phyloP scores from a whole-genome alignment of 1,140 invertebrate species.

The Scaptomyza montana region DNA sequence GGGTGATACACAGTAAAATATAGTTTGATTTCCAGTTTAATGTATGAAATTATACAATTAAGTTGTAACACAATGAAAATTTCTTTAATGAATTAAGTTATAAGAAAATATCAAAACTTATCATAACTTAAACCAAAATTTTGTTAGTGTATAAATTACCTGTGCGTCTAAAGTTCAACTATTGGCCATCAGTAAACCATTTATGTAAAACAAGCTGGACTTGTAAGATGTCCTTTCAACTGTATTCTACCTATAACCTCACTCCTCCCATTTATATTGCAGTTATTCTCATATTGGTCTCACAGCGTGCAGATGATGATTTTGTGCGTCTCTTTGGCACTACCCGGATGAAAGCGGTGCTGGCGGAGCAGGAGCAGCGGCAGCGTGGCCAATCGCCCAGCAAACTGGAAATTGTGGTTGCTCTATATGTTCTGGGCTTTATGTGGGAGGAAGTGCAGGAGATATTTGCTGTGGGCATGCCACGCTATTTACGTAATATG shows the following conservation, averaged over 20 bases:
- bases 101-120: neutral
- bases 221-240: neutral
- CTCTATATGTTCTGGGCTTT: slow-evolving; percentile 93
- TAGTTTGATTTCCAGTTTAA: neutral
- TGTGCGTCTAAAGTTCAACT: neutral
- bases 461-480: slow-evolving; percentile 92
- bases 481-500: slow-evolving; percentile 93
- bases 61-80: too few species aligned
- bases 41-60: too few species aligned
- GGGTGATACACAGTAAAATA: neutral
- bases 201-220: slow-evolving; percentile 9
- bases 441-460: slow-evolving; percentile 96
- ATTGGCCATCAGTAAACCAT: slow-evolving; percentile 27
- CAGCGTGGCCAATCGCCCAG: slow-evolving; percentile 92
- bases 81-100: neutral
- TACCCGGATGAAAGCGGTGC: slow-evolving; percentile 86
- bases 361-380: slow-evolving; percentile 86
- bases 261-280: slow-evolving; percentile 64
- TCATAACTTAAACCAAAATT: neutral
- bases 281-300: slow-evolving; percentile 94
- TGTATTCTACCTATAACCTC: neutral
- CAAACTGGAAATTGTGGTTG: slow-evolving; percentile 90
- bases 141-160: neutral
- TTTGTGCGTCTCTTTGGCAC: slow-evolving; percentile 89
- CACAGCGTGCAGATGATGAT: slow-evolving; percentile 91